Percentiles rank a stretch among this genome's conserved stretches.
These are phyloP conservation scores for Cantharis lateralis DNA, from an alignment of 2,888 invertebrate species.

Conservation along the genomic window DNA sequence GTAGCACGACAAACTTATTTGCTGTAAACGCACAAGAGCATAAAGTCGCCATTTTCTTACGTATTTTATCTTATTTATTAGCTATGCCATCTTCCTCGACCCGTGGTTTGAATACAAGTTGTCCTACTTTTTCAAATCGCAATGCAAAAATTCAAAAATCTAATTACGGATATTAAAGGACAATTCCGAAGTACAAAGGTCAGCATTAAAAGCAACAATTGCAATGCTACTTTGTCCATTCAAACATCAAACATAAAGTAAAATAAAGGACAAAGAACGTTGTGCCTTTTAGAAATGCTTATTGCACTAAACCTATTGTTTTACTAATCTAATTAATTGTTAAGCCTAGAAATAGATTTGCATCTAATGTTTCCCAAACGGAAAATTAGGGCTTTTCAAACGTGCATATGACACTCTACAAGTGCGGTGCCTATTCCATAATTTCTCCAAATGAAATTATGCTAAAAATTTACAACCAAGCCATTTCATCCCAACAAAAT, in stretches of 20 bases:
- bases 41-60: neutral
- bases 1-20: neutral
- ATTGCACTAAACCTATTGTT: neutral
- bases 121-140: neutral
- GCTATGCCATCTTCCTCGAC: neutral
- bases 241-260: neutral
- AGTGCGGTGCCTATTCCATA: neutral
- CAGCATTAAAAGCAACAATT: neutral
- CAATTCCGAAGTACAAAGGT: neutral
- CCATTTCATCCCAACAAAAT: neutral
- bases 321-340: neutral
- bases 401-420: neutral
- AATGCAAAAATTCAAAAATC: neutral
- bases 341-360: neutral
- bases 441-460: neutral
- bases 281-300: neutral
- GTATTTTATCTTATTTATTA: neutral
- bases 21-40: neutral
- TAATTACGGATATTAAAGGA: neutral
- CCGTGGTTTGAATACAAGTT: no score
- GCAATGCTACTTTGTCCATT: neutral
- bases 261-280: neutral
- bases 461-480: neutral
- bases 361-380: neutral
- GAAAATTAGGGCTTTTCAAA: neutral